phyloP scores from a whole-genome alignment of 2,797 vertebrate genomes.

The Caiman crocodilus region DNA sequence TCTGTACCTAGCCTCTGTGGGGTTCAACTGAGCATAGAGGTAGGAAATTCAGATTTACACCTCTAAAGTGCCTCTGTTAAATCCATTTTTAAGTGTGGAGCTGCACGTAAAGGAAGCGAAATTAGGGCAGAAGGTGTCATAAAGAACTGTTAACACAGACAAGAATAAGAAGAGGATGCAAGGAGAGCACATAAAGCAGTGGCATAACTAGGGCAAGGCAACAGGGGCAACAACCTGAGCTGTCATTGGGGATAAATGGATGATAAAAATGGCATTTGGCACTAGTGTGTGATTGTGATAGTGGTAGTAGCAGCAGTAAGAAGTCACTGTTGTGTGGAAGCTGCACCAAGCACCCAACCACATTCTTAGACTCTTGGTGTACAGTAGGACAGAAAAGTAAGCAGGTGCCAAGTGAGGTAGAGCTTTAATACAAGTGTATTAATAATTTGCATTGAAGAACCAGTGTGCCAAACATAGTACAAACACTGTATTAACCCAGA shows the following conservation, averaged over 20 bases:
- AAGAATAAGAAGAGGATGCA: background rate
- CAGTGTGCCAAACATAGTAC: background rate
- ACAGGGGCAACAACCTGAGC: background rate
- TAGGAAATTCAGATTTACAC: background rate
- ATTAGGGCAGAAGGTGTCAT: background rate
- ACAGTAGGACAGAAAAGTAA: background rate
- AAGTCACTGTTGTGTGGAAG: too few relatives aligned
- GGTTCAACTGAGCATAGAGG: background rate
- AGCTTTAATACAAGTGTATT: background rate
- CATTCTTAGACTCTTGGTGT: too few relatives aligned
- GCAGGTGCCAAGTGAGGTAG: background rate
- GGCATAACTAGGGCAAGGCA: background rate
- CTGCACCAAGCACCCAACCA: too few relatives aligned
- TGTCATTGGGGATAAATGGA: too few relatives aligned
- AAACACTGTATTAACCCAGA: background rate
- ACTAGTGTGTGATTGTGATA: too few relatives aligned
- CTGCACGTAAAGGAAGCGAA: background rate
- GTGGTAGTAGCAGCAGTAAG: too few relatives aligned
- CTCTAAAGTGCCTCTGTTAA: background rate
- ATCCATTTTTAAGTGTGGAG: background rate
- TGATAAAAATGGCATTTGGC: too few relatives aligned
- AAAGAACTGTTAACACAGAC: background rate
- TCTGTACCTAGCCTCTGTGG: too few relatives aligned
- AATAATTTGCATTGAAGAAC: too few relatives aligned
- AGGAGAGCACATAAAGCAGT: too few relatives aligned